A percentile compares a stretch with the other conserved stretches of the same genome.
Conservation (phyloP, 2,797 vertebrate species). For the Mormyrus hasselquistii region DNA sequence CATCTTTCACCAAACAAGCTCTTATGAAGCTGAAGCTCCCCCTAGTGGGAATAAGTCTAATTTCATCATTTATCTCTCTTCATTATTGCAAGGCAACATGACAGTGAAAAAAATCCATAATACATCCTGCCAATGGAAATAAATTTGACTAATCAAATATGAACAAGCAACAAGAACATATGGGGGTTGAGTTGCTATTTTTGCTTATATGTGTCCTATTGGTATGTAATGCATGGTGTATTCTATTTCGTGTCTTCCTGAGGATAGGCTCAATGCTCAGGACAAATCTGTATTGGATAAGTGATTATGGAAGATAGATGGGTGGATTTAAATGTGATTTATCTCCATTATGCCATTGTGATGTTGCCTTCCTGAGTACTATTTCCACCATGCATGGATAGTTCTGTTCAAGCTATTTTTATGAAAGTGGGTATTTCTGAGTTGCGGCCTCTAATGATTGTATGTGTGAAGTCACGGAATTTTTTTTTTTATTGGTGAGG, state of each 20-base stretch:
- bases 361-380: background rate
- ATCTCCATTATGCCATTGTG: background rate
- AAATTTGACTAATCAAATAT: background rate
- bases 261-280: background rate
- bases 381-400: background rate
- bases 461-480: background rate
- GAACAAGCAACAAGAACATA: background rate
- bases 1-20: background rate
- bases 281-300: background rate
- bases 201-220: background rate
- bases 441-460: background rate
- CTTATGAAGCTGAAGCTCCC: background rate
- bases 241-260: background rate
- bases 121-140: background rate
- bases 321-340: background rate
- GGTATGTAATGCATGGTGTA: background rate
- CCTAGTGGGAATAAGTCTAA: background rate
- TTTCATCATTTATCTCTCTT: background rate
- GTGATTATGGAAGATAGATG: background rate
- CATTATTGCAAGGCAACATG: background rate
- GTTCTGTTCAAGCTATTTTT: background rate
- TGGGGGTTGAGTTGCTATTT: background rate
- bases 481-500: background rate
- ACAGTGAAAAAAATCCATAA: background rate
- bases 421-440: background rate